Evolutionary conservation across 1,140 invertebrate genomes (phyloP).

Genomic region (Achatina immaculata): DNA sequence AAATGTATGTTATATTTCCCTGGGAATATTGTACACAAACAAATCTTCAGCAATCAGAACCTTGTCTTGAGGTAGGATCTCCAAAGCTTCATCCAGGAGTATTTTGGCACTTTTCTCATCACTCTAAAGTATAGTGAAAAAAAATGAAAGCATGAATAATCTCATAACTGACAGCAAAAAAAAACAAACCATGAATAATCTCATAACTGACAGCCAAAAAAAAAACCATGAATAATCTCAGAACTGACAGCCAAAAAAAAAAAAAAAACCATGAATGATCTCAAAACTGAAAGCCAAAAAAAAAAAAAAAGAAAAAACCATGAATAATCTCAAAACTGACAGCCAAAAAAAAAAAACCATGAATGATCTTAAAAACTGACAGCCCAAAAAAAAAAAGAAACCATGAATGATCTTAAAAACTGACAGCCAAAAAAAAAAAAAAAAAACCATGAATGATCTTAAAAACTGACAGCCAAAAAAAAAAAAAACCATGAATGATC

Average conservation of each 20-base stretch:
- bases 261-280: neutral
- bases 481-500: too few species aligned
- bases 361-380: too few species aligned
- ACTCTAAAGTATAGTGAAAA: conserved; percentile 40
- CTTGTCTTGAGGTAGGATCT: conserved; percentile 37
- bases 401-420: too few species aligned
- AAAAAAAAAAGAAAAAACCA: neutral
- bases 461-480: too few species aligned
- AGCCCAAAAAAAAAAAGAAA: too few species aligned
- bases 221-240: too few species aligned
- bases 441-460: too few species aligned
- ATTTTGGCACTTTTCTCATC: conserved; percentile 47
- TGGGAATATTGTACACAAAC: conserved; percentile 37
- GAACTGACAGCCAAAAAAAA: neutral
- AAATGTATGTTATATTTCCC: too few species aligned
- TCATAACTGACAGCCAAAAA: too few species aligned
- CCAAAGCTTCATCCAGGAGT: conserved; percentile 43
- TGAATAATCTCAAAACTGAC: too few species aligned
- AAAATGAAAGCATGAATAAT: neutral
- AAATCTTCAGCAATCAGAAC: conserved; percentile 54
- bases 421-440: too few species aligned
- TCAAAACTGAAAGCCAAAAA: neutral
- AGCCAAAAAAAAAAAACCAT: too few species aligned
- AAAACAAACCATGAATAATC: neutral
- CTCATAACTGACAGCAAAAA: neutral